These are phyloP conservation scores for Caenorhabditis sp. DNA, from an alignment of 2,888 invertebrate genomes.

Conservation along the genomic window DNA sequence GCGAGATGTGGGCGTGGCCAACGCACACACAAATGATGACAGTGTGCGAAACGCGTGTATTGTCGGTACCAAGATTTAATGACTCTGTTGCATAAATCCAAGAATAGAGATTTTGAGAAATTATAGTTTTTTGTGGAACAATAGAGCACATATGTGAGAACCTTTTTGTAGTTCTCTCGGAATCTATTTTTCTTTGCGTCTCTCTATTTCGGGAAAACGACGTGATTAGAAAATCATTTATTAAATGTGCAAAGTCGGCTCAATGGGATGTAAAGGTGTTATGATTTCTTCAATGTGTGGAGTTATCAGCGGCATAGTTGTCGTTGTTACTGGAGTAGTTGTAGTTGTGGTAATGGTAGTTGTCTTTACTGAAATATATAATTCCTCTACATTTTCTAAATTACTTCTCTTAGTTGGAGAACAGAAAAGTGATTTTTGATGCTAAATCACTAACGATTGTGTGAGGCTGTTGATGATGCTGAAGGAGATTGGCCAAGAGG, in stretches of 20 bases:
- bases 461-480: not conserved
- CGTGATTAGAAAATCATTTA: not conserved
- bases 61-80: no score
- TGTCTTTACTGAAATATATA: slow-evolving; percentile 3
- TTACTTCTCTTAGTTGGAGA: no score
- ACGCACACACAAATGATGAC: no score
- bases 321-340: slow-evolving; percentile 2
- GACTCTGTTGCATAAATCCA: no score
- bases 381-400: not conserved
- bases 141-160: no score
- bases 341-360: slow-evolving; percentile 1
- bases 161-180: not conserved
- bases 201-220: no score
- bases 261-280: slow-evolving; percentile 37
- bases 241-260: slow-evolving; percentile 31
- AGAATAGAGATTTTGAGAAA: no score
- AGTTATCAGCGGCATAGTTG: slow-evolving; percentile 15
- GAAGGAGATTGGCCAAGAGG: not conserved
- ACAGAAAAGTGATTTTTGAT: no score
- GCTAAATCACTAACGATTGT: not conserved
- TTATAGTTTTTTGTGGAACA: no score
- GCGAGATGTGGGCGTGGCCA: not conserved
- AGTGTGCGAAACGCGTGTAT: no score
- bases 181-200: no score
- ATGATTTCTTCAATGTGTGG: slow-evolving; percentile 3